Conservation (phyloP, 2,888 invertebrate species). For the Xanthia togata region DNA sequence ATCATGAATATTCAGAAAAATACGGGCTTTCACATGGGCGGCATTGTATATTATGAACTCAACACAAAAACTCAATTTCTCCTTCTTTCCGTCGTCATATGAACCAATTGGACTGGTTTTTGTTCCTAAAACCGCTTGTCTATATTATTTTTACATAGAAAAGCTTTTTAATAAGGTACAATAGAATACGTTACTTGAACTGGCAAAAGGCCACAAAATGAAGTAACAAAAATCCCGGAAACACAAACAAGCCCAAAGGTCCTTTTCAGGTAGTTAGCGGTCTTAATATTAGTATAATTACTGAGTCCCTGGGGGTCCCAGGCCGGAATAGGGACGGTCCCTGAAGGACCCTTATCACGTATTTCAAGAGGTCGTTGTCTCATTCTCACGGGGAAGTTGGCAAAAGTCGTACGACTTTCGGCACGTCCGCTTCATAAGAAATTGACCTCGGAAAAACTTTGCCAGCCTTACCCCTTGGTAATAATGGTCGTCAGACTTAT, state of each 20-base stretch:
- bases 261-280: slow-evolving; percentile 14
- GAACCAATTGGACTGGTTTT: neutral
- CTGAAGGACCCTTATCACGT: slow-evolving; percentile 43
- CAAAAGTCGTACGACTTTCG: slow-evolving; percentile 30
- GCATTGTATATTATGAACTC: neutral
- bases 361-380: slow-evolving; percentile 31
- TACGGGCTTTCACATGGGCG: too few species aligned
- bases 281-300: slow-evolving; percentile 50
- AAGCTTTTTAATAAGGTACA: neutral
- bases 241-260: slow-evolving; percentile 5
- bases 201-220: neutral
- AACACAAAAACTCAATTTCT: neutral
- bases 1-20: too few species aligned
- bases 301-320: neutral
- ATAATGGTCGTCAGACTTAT: neutral
- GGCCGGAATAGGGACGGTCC: slow-evolving; percentile 3
- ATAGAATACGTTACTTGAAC: neutral
- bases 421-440: slow-evolving; percentile 39
- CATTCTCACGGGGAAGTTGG: slow-evolving; percentile 48
- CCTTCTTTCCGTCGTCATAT: neutral
- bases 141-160: neutral
- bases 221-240: slow-evolving; percentile 6
- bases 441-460: slow-evolving; percentile 51
- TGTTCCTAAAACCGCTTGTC: neutral
- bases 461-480: neutral